Evolutionary conservation across 2,113 vertebrate species (phyloP).

Genomic region (Gulo gulo): DNA sequence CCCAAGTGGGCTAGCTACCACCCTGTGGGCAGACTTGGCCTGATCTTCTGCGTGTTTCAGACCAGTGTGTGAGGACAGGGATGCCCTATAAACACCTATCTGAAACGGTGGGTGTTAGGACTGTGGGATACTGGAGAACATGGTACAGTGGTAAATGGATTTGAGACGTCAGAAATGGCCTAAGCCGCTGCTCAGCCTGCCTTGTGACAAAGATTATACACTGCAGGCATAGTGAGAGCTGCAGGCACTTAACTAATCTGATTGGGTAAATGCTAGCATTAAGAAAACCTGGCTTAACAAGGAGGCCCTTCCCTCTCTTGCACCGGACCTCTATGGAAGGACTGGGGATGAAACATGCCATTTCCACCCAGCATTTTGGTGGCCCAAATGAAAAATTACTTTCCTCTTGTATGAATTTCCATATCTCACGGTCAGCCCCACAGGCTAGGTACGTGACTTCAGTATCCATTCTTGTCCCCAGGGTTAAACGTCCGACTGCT

Average conservation of each 20-base stretch:
- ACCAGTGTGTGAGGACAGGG: background rate
- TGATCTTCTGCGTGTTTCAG: background rate
- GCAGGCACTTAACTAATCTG: background rate
- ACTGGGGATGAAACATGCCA: background rate
- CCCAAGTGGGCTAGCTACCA: background rate
- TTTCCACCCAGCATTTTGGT: background rate
- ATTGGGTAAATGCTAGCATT: background rate
- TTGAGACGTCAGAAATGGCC: background rate
- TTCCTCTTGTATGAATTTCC: background rate
- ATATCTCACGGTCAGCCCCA: background rate
- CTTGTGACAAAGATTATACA: background rate
- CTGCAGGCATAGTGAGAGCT: background rate
- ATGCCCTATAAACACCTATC: background rate
- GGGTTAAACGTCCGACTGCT: background rate
- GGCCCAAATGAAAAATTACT: background rate
- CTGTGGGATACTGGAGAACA: background rate
- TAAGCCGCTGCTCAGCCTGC: background rate
- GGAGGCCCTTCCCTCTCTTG: background rate
- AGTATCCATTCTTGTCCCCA: background rate
- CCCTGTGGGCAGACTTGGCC: background rate
- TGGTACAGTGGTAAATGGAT: background rate
- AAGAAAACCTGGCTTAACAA: background rate
- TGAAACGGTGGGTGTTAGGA: background rate
- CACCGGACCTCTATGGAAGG: background rate
- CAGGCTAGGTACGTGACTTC: background rate